Evolutionary conservation across 1,140 invertebrate species (phyloP).

Genomic region (Drosophila mauritiana): DNA sequence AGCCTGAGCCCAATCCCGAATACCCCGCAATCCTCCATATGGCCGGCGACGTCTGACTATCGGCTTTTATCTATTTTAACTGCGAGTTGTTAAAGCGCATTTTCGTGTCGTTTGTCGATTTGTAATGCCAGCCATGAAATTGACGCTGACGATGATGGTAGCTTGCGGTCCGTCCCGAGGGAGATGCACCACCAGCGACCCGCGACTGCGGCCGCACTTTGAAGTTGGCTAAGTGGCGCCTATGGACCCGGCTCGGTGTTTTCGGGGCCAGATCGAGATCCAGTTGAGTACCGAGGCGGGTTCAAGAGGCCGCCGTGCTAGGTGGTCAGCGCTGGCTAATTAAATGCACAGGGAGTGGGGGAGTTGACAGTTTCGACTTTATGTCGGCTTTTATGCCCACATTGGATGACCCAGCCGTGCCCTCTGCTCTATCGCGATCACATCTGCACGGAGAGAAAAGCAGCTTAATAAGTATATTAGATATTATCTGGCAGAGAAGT

Average conservation of each 20-base stretch:
- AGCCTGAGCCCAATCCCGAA: not conserved
- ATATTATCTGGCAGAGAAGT: not conserved
- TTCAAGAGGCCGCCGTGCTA: constrained; percentile 72
- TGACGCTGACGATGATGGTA: constrained; percentile 61
- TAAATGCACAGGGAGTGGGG: constrained; percentile 53
- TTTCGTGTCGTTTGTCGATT: constrained; percentile 84
- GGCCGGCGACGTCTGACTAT: constrained; percentile 70
- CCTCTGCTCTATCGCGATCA: constrained; percentile 7
- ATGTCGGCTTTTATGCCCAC: constrained; percentile 72
- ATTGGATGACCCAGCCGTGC: constrained; percentile 15
- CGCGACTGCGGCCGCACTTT: constrained; percentile 57
- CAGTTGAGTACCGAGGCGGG: constrained; percentile 39
- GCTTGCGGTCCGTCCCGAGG: constrained; percentile 21
- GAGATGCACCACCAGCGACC: constrained; percentile 37
- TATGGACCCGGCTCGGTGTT: constrained; percentile 25
- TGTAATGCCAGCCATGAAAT: constrained; percentile 69
- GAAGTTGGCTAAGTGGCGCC: constrained; percentile 79
- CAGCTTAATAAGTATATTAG: not conserved
- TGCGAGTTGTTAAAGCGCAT: constrained; percentile 83
- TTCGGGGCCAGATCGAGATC: not conserved
- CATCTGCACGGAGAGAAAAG: constrained; percentile 24
- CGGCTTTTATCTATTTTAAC: constrained; percentile 84
- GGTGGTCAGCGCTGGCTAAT: constrained; percentile 74
- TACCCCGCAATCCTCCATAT: not conserved
- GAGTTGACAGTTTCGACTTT: constrained; percentile 66